Base-by-base conservation (phyloP, 2,888 invertebrate genomes). In the Cerastoderma edule region DNA sequence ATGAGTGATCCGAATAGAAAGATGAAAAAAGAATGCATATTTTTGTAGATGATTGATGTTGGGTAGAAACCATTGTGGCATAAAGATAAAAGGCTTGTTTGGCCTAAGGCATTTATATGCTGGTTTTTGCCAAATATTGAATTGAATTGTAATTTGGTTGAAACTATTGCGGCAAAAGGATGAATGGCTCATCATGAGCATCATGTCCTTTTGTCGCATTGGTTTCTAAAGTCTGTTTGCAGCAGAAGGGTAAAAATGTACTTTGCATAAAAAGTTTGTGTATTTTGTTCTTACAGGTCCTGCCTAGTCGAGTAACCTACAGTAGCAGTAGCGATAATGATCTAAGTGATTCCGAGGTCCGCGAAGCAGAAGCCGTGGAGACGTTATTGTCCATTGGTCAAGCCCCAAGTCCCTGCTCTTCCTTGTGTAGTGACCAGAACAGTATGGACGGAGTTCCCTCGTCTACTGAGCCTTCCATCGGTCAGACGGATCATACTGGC, bases 341-440 rank as follows among this genome's bases (percentile, higher is more conserved):
- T 16, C 39, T 60, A 16, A 60, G 60, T 39, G 60, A 60, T 28
- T 60, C 60, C 0, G 60, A 60, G 39, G 60, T 60, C 5, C 19
- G 60, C 6, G 91, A 90, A 71, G 80, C 88, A 48, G 93, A 93
- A 77, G 93, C 93, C 24, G 93, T 92, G 22, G 92, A 93, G 80
- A 92, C 93, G 0, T 80, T 93, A 44, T 81, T 93, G 57, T 91
- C 92, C 35, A 88, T 89, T 67, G 79, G 86, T 48, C 83, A 80
- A 64, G 66, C 78, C 2, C 72, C 82, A 2, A 78, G 78, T 60
- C 76, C 78, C n/a, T 64, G 72, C 24, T 64, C 66, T 16, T 73
- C 44, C 8, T n/a, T n/a, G n/a, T 8, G 30, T n/a, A 79, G 72
- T 39, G 82, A 79, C 16, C 60, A 60, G 19, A 22, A 64, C 32